Base-by-base conservation (phyloP, 2,797 vertebrate genomes). In the Intellagama lesueurii region DNA sequence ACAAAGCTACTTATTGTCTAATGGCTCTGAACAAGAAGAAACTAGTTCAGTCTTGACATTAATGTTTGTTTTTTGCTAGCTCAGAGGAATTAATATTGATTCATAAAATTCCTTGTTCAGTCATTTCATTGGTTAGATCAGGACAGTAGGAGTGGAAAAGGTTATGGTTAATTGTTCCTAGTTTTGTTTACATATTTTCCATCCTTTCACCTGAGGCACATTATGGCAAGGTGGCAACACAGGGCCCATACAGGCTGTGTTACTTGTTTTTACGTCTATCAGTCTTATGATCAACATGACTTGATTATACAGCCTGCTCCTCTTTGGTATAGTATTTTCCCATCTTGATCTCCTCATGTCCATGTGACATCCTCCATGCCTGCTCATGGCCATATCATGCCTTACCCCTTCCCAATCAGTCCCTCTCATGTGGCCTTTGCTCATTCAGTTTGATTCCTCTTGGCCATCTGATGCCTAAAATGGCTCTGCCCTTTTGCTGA, bases 51-150 rank as follows among this genome's bases (percentile, higher is more conserved):
- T 30, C 44, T 85, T 69, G 22, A 19, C 17, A 24, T 40, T n/a
- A 52, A 32, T 40, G 40, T 11, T n/a, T 56, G 11, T 66, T 30
- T 1, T 0, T 24, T n/a, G 2, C 44, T 56, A 22, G 0, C 30
- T 64, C 32, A 1, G 69, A 87, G 52, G 22, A 47, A 28, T 68
- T 35, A 44, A 0, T 64, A 7, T 85, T 76, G 35, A 19, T 8
- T 68, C 35, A 2, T 19, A 1, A 56, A 9, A 2, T 2, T 0
- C 0, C 17, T 22, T 1, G 7, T 28, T 69, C 66, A 68, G 1
- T 6, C 26, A 35, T 17, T 60, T 4, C 72, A 17, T 12, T 44
- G 26, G 4, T 68, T 88, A 49, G 12, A 9, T 30, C 56, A 19
- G 72, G 24, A 44, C 22, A 5, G 19, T 81, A 56, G 30, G 47